These are phyloP conservation scores for Pipa parva DNA, from an alignment of 2,113 vertebrate species.

Conservation along the genomic window DNA sequence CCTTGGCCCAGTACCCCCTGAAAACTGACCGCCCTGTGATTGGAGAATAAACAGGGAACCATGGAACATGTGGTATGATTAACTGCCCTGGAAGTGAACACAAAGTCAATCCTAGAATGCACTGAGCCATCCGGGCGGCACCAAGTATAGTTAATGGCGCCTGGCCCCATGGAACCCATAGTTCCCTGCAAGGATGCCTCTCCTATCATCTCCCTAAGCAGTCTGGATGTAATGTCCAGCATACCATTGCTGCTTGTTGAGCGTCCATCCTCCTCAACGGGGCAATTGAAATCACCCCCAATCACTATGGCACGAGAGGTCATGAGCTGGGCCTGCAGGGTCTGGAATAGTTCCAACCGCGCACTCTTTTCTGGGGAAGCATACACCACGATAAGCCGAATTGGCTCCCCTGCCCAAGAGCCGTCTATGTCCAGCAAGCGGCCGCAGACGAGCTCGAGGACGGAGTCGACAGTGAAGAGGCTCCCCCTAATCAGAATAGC, in stretches of 20 bases:
- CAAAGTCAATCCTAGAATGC: not conserved
- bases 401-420: not conserved
- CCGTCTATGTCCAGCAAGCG: no score
- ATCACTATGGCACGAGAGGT: not conserved
- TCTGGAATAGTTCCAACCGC: not conserved
- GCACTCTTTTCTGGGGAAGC: not conserved
- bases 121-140: not conserved
- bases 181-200: conserved; percentile 2
- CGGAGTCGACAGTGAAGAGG: no score
- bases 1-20: not conserved
- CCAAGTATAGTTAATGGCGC: not conserved
- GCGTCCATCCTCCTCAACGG: not conserved
- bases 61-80: not conserved
- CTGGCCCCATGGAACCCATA: not conserved
- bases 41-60: no score
- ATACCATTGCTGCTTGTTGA: not conserved
- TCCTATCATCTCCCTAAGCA: not conserved
- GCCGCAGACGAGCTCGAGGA: no score
- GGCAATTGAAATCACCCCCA: conserved; percentile 9
- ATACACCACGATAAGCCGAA: not conserved
- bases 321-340: not conserved
- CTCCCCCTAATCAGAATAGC: no score
- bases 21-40: not conserved
- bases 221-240: no score
- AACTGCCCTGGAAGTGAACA: no score